phyloP scores from a whole-genome alignment of 1,140 invertebrate species.

The Propsilocerus akamusi region DNA sequence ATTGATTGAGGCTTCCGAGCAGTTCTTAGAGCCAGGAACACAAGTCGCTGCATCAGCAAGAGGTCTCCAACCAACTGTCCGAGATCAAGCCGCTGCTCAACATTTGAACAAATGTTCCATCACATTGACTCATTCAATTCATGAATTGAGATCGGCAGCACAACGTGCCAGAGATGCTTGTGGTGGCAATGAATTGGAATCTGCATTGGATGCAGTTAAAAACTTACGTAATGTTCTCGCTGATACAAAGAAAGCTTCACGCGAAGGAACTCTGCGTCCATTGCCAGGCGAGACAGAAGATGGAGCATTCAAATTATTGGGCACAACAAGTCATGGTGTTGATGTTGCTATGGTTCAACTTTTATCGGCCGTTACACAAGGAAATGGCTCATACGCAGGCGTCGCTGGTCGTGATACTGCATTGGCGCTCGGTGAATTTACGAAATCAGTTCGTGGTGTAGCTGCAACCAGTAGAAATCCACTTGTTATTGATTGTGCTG shows the following conservation, averaged over 20 bases:
- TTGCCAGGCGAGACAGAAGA: slow-evolving; percentile 77
- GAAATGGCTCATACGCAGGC: slow-evolving; percentile 68
- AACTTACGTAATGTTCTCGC: slow-evolving; percentile 64
- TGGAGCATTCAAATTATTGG: slow-evolving; percentile 49
- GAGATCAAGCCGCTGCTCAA: slow-evolving; percentile 56
- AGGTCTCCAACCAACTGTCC: slow-evolving; percentile 68
- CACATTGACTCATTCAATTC: slow-evolving; percentile 22
- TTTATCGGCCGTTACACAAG: slow-evolving; percentile 66
- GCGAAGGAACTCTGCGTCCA: slow-evolving; percentile 48
- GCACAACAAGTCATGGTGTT: slow-evolving; percentile 40
- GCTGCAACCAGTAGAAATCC: slow-evolving; percentile 32
- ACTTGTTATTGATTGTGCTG: slow-evolving; percentile 41
- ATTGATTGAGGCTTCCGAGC: slow-evolving; percentile 72
- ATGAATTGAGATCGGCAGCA: slow-evolving; percentile 47
- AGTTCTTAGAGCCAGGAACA: slow-evolving; percentile 52
- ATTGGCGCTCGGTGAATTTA: slow-evolving; percentile 47
- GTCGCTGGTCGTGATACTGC: slow-evolving; percentile 66
- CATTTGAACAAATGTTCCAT: slow-evolving; percentile 29
- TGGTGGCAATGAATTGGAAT: slow-evolving; percentile 68
- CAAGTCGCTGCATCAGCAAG: slow-evolving; percentile 58
- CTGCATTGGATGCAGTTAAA: slow-evolving; percentile 62
- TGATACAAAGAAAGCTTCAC: slow-evolving; percentile 56
- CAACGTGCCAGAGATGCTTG: slow-evolving; percentile 72
- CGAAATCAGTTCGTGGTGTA: slow-evolving; percentile 51
- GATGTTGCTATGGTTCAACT: slow-evolving; percentile 56